phyloP scores from a whole-genome alignment of 2,888 invertebrate genomes.

The Carcina quercana region DNA sequence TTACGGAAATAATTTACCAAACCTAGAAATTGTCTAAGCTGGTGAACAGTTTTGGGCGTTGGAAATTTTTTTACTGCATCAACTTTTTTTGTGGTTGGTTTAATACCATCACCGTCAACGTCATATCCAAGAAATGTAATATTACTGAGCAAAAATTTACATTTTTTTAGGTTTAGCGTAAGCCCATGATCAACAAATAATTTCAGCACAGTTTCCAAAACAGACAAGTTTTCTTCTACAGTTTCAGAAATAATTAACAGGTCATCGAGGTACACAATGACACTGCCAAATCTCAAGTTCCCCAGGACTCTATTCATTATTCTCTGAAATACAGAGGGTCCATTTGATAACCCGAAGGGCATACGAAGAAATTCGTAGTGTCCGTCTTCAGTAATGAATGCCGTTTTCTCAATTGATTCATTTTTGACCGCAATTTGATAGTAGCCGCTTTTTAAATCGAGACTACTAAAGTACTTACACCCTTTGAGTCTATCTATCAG shows the following conservation, averaged over 20 bases:
- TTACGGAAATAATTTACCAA: slow-evolving; percentile 16
- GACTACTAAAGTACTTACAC: slow-evolving; percentile 20
- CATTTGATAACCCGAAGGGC: slow-evolving; percentile 24
- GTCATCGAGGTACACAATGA: slow-evolving; percentile 25
- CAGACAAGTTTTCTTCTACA: slow-evolving; percentile 10
- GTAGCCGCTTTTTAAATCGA: slow-evolving; percentile 4
- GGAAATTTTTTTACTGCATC: slow-evolving; percentile 9
- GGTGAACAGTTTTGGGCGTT: slow-evolving; percentile 15
- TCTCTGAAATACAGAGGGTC: slow-evolving; percentile 25
- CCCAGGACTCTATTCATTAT: slow-evolving; percentile 17
- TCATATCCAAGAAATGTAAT: slow-evolving; percentile 13
- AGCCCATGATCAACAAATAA: slow-evolving; percentile 10
- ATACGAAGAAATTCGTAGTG: slow-evolving; percentile 24
- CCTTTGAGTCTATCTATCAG: slow-evolving; percentile 23
- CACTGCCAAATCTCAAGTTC: slow-evolving; percentile 4
- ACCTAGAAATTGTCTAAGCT: slow-evolving; percentile 26
- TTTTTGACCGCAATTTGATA: not conserved
- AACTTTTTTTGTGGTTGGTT: slow-evolving; percentile 8
- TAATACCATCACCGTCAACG: slow-evolving; percentile 4
- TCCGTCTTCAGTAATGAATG: slow-evolving; percentile 28
- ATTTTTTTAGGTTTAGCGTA: slow-evolving; percentile 13
- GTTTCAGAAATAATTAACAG: slow-evolving; percentile 19
- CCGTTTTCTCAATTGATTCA: slow-evolving; percentile 23
- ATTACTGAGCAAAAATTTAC: slow-evolving; percentile 3
- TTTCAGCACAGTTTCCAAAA: slow-evolving; percentile 9